Base-by-base conservation (phyloP, 1,140 invertebrate species). In the Stenopsyche tienmushanensis region DNA sequence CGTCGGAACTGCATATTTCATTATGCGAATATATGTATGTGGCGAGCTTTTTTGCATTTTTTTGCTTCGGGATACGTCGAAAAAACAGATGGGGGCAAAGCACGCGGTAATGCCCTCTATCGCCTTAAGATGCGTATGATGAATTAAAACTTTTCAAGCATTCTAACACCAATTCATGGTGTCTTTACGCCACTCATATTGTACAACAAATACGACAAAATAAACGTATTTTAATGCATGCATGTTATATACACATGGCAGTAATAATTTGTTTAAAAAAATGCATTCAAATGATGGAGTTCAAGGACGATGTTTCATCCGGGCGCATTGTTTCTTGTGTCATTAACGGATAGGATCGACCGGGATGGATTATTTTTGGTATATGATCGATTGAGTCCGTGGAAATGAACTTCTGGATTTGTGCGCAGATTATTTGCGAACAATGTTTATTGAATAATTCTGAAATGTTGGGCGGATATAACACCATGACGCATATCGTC, bases 401-500 rank as follows among this genome's bases (percentile, higher is more conserved):
- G n/a, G n/a, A n/a, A n/a, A n/a, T n/a, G n/a, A n/a, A n/a, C n/a
- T n/a, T n/a, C n/a, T n/a, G n/a, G n/a, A n/a, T n/a, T n/a, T n/a
- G n/a, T n/a, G n/a, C n/a, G n/a, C n/a, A n/a, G n/a, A n/a, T n/a
- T 54, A 54, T 54, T 26, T 54, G 52, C 23, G 47, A 1, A 23
- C 47, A n/a, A 20, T 47, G 44, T 47, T 34, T 34, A 34, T 34
- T 34, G 29, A 34, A 47, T 47, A 47, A 47, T 47, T 47, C 17
- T 47, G 5, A 47, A 47, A 47, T 54, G 13, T 52, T 29, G 20
- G 18, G 52, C 52, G 52, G 52, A 54, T 54, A 54, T 54, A 57
- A 57, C 25, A 25, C 53, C 5, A 17, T 39, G 25, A 57, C 29
- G 53, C 53, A 57, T 47, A 47, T 39, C 53, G 29, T 17, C 54